Conservation (phyloP, 2,888 invertebrate species). For the Dyspetes luteomarginatus region DNA sequence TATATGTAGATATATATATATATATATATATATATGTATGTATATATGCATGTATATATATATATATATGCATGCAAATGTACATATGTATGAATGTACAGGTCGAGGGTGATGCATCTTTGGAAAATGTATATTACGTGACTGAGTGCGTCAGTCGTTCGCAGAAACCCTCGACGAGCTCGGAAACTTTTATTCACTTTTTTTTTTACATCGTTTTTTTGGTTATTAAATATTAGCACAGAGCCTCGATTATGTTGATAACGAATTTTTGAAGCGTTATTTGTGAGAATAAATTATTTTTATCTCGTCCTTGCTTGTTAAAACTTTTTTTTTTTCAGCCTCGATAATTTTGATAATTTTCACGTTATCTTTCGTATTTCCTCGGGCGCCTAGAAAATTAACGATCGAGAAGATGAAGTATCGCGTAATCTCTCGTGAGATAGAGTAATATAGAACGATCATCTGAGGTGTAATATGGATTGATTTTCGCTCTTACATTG, state of each 20-base stretch:
- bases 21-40: conserved; percentile 19
- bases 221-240: not conserved
- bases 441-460: conserved; percentile 7
- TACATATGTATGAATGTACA: conserved; percentile 27
- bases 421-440: conserved; percentile 48
- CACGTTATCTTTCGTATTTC: not conserved
- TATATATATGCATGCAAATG: conserved; percentile 12
- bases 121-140: conserved; percentile 45
- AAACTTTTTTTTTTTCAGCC: not conserved
- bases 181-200: not conserved
- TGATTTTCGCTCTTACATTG: not conserved
- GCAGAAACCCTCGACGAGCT: not conserved
- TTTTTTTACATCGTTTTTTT: not conserved
- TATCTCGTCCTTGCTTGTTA: not conserved
- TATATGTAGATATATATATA: conserved; percentile 23
- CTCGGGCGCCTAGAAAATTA: not conserved
- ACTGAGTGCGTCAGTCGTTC: conserved; percentile 41
- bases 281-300: not conserved
- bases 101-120: conserved; percentile 22
- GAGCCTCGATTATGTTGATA: no score
- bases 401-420: not conserved
- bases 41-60: conserved; percentile 12
- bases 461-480: not conserved
- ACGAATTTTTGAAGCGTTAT: no score
- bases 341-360: not conserved